phyloP scores from a whole-genome alignment of 1,140 invertebrate species.

The Aethina tumida region DNA sequence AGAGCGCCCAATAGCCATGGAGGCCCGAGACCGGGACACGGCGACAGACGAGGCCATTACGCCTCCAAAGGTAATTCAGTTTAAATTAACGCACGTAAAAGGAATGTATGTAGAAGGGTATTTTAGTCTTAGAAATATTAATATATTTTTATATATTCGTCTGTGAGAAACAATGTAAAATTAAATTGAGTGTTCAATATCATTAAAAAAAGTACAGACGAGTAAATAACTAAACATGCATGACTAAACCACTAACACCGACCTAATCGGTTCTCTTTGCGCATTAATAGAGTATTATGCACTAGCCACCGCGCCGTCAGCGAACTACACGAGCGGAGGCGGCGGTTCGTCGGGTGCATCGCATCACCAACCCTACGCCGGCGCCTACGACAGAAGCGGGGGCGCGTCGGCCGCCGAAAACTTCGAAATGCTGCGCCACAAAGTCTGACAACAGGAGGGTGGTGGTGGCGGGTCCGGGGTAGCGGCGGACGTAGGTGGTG shows the following conservation, averaged over 20 bases:
- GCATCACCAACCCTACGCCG: slow-evolving; percentile 51
- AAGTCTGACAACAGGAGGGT: slow-evolving; percentile 34
- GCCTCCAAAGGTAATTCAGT: slow-evolving; percentile 61
- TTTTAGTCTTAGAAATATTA: slow-evolving; percentile 16
- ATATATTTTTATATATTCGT: slow-evolving; percentile 19
- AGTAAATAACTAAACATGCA: background rate
- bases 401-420: too few species aligned
- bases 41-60: slow-evolving; percentile 62
- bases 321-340: slow-evolving; percentile 26
- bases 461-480: slow-evolving; percentile 18
- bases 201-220: background rate
- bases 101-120: slow-evolving; percentile 4
- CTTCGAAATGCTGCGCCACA: slow-evolving; percentile 38
- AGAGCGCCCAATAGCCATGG: slow-evolving; percentile 38
- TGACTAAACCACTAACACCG: slow-evolving; percentile 25
- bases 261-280: slow-evolving; percentile 24
- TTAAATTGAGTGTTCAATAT: too few species aligned
- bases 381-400: slow-evolving; percentile 53
- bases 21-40: slow-evolving; percentile 55
- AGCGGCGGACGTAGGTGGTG: background rate
- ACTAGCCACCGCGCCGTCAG: slow-evolving; percentile 53
- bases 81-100: slow-evolving; percentile 13
- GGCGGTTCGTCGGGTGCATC: slow-evolving; percentile 11
- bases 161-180: too few species aligned
- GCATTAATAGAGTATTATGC: slow-evolving; percentile 34